These are phyloP conservation scores for Idaea aversata DNA, from an alignment of 2,888 invertebrate species.

Conservation along the genomic window DNA sequence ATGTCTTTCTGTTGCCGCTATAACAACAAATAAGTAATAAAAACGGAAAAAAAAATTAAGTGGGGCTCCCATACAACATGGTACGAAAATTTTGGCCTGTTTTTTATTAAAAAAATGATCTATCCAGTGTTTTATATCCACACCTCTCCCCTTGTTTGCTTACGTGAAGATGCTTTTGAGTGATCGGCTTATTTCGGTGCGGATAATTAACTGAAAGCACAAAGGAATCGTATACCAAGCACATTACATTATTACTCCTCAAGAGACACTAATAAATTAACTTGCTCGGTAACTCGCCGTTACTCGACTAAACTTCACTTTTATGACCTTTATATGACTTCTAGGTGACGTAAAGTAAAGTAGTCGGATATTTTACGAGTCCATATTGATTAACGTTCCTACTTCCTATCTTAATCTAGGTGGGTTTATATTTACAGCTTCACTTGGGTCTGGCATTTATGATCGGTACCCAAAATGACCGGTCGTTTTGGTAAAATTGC, in stretches of 20 bases:
- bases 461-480: background rate
- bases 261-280: slow-evolving; percentile 25
- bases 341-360: slow-evolving; percentile 13
- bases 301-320: slow-evolving; percentile 3
- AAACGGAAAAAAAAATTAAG: too few relatives aligned
- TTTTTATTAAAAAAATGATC: too few relatives aligned
- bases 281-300: slow-evolving; percentile 3
- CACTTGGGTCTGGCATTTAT: background rate
- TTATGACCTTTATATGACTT: slow-evolving; percentile 9
- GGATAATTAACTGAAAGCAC: slow-evolving; percentile 65
- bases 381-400: background rate
- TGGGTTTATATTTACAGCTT: background rate
- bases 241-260: slow-evolving; percentile 27
- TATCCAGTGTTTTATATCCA: slow-evolving; percentile 33
- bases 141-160: slow-evolving; percentile 56
- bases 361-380: background rate
- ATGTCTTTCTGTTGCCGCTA: slow-evolving; percentile 10
- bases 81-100: too few relatives aligned
- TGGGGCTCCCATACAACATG: too few relatives aligned
- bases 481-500: background rate
- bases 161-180: slow-evolving; percentile 69
- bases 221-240: slow-evolving; percentile 44
- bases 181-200: slow-evolving; percentile 76
- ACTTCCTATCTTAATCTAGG: background rate
- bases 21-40: too few relatives aligned